Conservation (phyloP, 2,113 vertebrate species). For the Castor canadensis region DNA sequence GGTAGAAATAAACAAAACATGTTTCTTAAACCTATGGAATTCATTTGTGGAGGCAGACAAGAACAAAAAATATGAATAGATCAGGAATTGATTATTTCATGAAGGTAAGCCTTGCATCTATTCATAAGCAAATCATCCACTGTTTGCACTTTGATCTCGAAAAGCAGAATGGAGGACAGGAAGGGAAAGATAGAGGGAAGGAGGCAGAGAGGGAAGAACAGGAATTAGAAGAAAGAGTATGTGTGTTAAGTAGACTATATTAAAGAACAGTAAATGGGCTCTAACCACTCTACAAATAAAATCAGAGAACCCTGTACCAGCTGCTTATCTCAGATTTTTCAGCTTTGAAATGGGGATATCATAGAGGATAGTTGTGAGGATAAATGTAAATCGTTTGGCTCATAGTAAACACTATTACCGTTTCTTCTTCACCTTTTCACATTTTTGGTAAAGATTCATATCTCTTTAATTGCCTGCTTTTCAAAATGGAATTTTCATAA, state of each 20-base stretch:
- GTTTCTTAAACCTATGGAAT: neutral
- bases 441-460: neutral
- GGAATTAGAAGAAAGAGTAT: neutral
- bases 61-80: neutral
- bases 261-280: neutral
- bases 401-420: neutral
- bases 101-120: neutral
- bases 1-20: neutral
- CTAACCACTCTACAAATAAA: neutral
- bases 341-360: neutral
- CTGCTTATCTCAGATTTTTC: neutral
- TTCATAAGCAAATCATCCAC: neutral
- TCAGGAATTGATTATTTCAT: neutral
- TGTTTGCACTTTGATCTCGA: neutral
- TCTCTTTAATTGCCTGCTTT: neutral
- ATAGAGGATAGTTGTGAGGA: neutral
- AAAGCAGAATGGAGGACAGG: neutral
- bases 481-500: constrained; percentile 3
- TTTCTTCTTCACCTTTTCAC: neutral
- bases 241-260: neutral
- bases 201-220: neutral
- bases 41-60: neutral
- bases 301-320: neutral
- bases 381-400: neutral
- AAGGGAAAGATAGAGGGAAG: neutral